Base-by-base conservation (phyloP, 2,113 vertebrate species). In the Pomatorhinus ruficollis region DNA sequence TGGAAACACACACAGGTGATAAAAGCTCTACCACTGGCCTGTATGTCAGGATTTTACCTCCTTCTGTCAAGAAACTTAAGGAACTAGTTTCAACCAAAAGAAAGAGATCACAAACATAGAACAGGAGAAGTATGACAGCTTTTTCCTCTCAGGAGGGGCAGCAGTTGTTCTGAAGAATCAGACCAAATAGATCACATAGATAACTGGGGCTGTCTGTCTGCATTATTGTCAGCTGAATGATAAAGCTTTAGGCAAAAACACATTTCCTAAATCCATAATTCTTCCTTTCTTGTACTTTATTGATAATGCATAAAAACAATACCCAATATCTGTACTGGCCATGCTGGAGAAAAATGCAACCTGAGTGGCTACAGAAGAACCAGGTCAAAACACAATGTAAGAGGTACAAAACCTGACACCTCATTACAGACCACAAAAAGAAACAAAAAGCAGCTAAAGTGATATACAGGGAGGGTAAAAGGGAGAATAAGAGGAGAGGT, bases 151-250 rank as follows among this genome's bases (percentile, higher is more conserved):
- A 53, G 75, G 78, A 76, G 56, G 68, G 10, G 57, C 53, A 92
- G 76, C 66, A 79, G 79, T 30, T 71, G n/a, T 85, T 63, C 50
- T 69, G 71, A 86, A 93, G 68, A 92, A 88, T 86, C 63, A 80
- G 59, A 83, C 17, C 71, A 88, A 83, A 80, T 21, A 69, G 12
- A 61, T 61, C 63, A 69, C 74, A 63, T 9, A 83, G 66, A 86
- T 86, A 40, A n/a, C 63, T 37, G n/a, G 17, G 59, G 24, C n/a
- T 93, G 83, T 68, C 90, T 90, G 59, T 59, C 68, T 83, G 68
- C 14, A 87, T 89, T 92, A 75, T 16, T 7, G 2, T 78, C 77
- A 89, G 56, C 40, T 52, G 60, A 80, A 66, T 9, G 21, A 69
- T 42, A 77, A 90, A 86, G 57, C 61, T 82, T 83, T 69, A 44